Percentiles rank a stretch among this genome's conserved stretches.
Evolutionary conservation across 2,797 vertebrate species (phyloP).

Genomic region (Chiroxiphia lanceolata): DNA sequence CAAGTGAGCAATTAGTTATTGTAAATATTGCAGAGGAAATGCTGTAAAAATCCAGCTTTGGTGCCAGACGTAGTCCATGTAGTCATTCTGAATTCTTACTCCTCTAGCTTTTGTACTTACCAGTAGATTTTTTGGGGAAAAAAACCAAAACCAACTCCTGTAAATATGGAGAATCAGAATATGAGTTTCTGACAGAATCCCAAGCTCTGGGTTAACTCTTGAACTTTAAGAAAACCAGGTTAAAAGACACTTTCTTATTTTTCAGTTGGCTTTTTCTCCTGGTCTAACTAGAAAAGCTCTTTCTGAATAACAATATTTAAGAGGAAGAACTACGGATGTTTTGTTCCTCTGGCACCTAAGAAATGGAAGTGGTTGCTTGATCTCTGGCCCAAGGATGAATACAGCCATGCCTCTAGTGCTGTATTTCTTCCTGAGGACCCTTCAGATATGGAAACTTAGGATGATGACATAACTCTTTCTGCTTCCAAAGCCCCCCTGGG

Average conservation of each 20-base stretch:
- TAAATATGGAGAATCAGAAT: neutral
- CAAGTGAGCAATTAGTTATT: neutral
- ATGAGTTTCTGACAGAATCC: neutral
- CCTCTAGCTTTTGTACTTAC: neutral
- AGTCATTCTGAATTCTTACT: neutral
- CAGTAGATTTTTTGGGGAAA: accelerated
- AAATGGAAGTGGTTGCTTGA: neutral
- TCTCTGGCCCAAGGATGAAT: neutral
- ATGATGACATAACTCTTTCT: neutral
- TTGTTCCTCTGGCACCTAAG: neutral
- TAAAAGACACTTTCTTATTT: neutral
- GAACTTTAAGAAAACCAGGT: neutral
- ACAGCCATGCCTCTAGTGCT: neutral
- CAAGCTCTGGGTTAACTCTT: neutral
- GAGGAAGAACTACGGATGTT: neutral
- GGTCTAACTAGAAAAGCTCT: neutral
- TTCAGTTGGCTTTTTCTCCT: neutral
- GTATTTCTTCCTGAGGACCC: neutral
- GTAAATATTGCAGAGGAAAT: constrained; percentile 5
- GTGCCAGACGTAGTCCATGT: neutral
- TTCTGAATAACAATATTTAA: neutral
- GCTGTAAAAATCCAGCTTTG: neutral
- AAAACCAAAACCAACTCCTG: accelerated
- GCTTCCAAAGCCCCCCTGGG: neutral
- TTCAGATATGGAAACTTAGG: neutral